phyloP scores from a whole-genome alignment of 2,113 vertebrate genomes.

The Camelus bactrianus region DNA sequence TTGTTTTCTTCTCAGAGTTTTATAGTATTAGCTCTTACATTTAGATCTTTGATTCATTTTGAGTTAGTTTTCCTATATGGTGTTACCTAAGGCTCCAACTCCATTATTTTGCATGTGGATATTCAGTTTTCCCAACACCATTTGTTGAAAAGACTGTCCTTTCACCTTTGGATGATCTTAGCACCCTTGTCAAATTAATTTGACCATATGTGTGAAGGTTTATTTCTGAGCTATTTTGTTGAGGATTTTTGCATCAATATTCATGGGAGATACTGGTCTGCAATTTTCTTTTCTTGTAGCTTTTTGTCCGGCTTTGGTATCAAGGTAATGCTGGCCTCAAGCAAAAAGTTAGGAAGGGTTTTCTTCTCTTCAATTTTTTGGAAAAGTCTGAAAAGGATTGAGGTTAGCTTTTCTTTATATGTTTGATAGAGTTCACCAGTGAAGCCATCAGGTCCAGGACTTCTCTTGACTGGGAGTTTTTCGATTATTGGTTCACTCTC shows the following conservation, averaged over 20 bases:
- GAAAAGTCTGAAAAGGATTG: not conserved
- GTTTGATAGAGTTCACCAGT: not conserved
- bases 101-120: not conserved
- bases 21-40: not conserved
- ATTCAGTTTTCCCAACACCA: not conserved
- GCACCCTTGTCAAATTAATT: not conserved
- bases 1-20: not conserved
- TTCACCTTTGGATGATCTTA: not conserved
- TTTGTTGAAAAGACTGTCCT: not conserved
- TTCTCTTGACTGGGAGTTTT: not conserved
- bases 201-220: not conserved
- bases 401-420: not conserved
- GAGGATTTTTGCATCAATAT: not conserved
- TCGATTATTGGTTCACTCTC: not conserved
- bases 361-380: not conserved
- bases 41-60: not conserved
- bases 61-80: not conserved
- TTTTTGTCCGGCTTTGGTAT: not conserved
- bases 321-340: not conserved
- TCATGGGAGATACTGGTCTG: not conserved
- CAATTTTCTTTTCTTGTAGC: not conserved
- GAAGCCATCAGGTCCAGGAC: not conserved
- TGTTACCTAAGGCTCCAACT: not conserved
- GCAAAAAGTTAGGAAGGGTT: not conserved
- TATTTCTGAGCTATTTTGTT: not conserved